Conservation (phyloP, 2,888 invertebrate species). For the Abrostola tripartita region DNA sequence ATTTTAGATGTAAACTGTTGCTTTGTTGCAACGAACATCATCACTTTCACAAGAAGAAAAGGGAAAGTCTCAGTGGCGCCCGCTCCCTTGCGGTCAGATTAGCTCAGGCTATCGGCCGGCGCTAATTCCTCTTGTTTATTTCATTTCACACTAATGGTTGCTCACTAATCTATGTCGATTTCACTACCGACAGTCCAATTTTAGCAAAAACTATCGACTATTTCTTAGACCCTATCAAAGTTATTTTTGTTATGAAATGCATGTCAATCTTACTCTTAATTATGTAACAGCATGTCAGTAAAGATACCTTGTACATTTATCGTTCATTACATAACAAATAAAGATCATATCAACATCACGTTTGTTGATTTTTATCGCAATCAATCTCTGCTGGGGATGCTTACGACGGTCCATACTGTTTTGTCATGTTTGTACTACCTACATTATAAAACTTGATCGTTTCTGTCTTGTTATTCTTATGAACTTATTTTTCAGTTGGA, state of each 20-base stretch:
- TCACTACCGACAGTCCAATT: constrained; percentile 62
- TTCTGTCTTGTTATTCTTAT: constrained; percentile 8
- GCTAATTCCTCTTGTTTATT: constrained; percentile 84
- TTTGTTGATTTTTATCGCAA: constrained; percentile 74
- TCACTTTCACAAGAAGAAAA: constrained; percentile 87
- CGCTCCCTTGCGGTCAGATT: constrained; percentile 87
- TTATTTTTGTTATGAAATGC: constrained; percentile 44
- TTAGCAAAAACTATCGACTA: constrained; percentile 47
- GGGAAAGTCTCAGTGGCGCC: constrained; percentile 83
- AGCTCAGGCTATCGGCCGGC: constrained; percentile 76
- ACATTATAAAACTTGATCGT: background rate
- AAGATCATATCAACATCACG: constrained; percentile 70
- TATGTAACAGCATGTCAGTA: constrained; percentile 61
- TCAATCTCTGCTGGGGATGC: constrained; percentile 69
- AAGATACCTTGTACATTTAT: constrained; percentile 43
- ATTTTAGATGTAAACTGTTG: constrained; percentile 77
- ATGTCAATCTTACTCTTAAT: constrained; percentile 56
- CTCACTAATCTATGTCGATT: constrained; percentile 70
- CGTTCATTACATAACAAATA: constrained; percentile 54
- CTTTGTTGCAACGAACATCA: constrained; percentile 82
- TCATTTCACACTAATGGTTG: constrained; percentile 76
- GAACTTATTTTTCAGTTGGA: constrained; percentile 7
- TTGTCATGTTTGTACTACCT: constrained; percentile 62
- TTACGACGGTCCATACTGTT: constrained; percentile 63
- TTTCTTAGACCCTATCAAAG: constrained; percentile 32